These are phyloP conservation scores for Nixonia krombeini DNA, from an alignment of 1,140 invertebrate species.

Conservation along the genomic window DNA sequence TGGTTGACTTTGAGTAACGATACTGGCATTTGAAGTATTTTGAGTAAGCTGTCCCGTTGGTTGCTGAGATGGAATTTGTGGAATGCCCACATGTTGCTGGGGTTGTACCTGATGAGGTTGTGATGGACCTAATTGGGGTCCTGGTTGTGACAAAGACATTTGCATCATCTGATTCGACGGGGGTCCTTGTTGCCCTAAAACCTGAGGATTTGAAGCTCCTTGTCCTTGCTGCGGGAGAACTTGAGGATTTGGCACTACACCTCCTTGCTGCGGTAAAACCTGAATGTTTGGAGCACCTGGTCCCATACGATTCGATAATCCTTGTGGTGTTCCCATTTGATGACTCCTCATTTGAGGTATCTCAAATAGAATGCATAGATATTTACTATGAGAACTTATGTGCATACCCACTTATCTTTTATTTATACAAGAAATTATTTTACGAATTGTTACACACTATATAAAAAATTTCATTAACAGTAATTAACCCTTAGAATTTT, in stretches of 20 bases:
- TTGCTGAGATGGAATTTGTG: conserved; percentile 44
- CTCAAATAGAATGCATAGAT: conserved; percentile 5
- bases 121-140: conserved; percentile 20
- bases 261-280: conserved; percentile 4
- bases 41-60: not conserved
- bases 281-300: conserved; percentile 2
- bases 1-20: conserved; percentile 7
- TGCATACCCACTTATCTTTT: too few species aligned
- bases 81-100: conserved; percentile 23
- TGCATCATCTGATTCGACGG: conserved; percentile 33
- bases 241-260: not conserved
- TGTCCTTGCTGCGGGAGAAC: conserved; percentile 2
- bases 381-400: too few species aligned
- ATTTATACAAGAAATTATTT: not conserved
- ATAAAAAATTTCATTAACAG: not conserved
- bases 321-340: not conserved
- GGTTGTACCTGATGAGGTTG: not conserved
- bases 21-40: conserved; percentile 2
- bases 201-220: not conserved
- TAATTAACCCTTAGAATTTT: not conserved
- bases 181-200: conserved; percentile 5
- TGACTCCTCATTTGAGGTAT: conserved; percentile 14
- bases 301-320: conserved; percentile 3
- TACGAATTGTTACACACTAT: not conserved
- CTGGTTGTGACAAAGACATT: conserved; percentile 21